These are phyloP conservation scores for Myiozetetes cayanensis DNA, from an alignment of 2,113 vertebrate genomes.

Conservation along the genomic window DNA sequence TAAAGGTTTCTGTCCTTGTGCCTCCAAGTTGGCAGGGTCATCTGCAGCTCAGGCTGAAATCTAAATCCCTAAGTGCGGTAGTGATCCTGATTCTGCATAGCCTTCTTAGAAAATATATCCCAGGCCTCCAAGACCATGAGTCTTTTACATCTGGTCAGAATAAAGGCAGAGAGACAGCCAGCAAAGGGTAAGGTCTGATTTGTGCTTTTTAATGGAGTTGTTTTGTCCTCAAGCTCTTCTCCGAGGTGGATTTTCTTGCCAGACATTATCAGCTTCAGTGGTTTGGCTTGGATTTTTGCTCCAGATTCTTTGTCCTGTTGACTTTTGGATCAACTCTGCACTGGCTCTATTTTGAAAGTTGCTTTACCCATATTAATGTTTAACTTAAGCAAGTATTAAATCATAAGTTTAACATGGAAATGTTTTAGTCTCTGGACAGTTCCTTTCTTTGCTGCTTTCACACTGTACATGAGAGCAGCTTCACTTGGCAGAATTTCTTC, in stretches of 20 bases:
- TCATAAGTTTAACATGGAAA: constrained; percentile 37
- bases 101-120: background rate
- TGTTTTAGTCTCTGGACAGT: constrained; percentile 33
- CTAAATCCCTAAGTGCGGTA: background rate
- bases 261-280: constrained; percentile 52
- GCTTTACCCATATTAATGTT: constrained; percentile 61
- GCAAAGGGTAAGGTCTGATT: background rate
- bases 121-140: background rate
- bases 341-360: constrained; percentile 57
- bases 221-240: constrained; percentile 36
- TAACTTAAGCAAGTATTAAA: constrained; percentile 62
- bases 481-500: constrained; percentile 19
- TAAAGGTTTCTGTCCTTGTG: constrained; percentile 11
- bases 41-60: background rate
- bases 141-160: constrained; percentile 28
- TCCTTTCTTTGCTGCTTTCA: constrained; percentile 25
- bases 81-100: background rate
- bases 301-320: constrained; percentile 60
- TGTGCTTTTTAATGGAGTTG: background rate
- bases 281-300: constrained; percentile 56
- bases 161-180: constrained; percentile 35
- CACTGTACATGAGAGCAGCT: background rate
- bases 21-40: background rate
- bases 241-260: constrained; percentile 32
- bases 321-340: constrained; percentile 71